These are phyloP conservation scores for Pyralis farinalis DNA, from an alignment of 2,888 invertebrate species.

Conservation along the genomic window DNA sequence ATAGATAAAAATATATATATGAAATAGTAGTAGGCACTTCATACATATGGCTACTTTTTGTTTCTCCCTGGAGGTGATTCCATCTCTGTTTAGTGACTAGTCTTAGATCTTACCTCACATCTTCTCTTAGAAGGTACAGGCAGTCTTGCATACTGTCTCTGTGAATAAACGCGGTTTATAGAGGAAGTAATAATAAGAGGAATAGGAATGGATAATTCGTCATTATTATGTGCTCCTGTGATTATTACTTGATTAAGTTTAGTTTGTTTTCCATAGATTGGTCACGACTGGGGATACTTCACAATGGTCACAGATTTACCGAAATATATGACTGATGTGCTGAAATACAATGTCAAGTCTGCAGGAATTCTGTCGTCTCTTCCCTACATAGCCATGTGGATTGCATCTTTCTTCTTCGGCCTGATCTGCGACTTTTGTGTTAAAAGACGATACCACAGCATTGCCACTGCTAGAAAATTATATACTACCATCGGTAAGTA, in stretches of 20 bases:
- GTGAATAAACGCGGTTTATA: too few relatives aligned
- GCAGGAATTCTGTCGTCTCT: slow-evolving; percentile 83
- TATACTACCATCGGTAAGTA: slow-evolving; percentile 86
- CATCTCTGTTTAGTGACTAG: too few relatives aligned
- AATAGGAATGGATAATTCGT: too few relatives aligned
- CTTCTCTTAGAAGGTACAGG: too few relatives aligned
- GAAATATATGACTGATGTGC: slow-evolving; percentile 85
- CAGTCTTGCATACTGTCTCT: too few relatives aligned
- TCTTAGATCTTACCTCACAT: too few relatives aligned
- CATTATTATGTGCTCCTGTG: too few relatives aligned
- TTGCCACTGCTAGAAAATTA: slow-evolving; percentile 81
- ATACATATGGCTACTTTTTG: too few relatives aligned
- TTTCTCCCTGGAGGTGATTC: too few relatives aligned
- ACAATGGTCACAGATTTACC: slow-evolving; percentile 87
- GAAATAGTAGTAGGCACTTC: too few relatives aligned
- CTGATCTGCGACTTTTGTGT: slow-evolving; percentile 86
- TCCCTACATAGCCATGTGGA: slow-evolving; percentile 85
- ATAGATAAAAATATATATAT: too few relatives aligned
- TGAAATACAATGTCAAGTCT: slow-evolving; percentile 83
- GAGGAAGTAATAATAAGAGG: too few relatives aligned
- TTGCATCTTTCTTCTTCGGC: slow-evolving; percentile 83
- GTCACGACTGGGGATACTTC: slow-evolving; percentile 87
- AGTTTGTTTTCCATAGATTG: slow-evolving; percentile 61
- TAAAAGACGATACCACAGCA: slow-evolving; percentile 75
- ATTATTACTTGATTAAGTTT: background rate